Evolutionary conservation across 2,113 vertebrate species (phyloP), one percentile per base, ranked within the genome.

Genomic region (Alethe castanea): DNA sequence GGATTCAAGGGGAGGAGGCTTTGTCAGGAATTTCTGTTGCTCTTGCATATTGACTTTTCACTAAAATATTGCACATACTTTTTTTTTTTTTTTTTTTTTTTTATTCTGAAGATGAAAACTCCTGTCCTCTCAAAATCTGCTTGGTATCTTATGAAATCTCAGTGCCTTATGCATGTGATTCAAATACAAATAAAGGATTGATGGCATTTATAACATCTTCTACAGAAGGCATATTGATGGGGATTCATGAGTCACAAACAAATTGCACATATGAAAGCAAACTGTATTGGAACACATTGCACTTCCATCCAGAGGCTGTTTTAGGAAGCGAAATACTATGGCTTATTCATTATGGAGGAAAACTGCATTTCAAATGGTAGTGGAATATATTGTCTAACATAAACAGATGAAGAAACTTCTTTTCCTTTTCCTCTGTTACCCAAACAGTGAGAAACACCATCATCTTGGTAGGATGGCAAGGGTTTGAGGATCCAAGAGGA

Each of bases 191-290:
- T 86, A 93, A 88, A 95, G 94, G 73, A 93, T 86, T 94, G 86
- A 88, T 95, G 92, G 83, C 95, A 95, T 96, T 97, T 97, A 52
- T 87, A 95, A 92, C 67, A 45, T 96, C 81, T 91, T 93, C 90
- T 95, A 95, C 94, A 96, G 96, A 96, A 97, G 95, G 95, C 96
- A 97, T 94, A 96, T 95, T 97, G 97, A 90, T 96, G 74, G 86
- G 35, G 84, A 96, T 88, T 87, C 88, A 95, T 95, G 95, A 97
- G 92, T 97, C 94, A 97, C 96, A 97, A 94, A 96, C 92, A 96
- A 95, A 89, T 95, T 91, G 90, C 91, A 94, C 79, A 91, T 92
- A 90, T 95, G 95, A 96, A 93, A 95, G 85, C 92, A 96, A 97
- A 94, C 94, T 95, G 85, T 86, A 95, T 94, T 71, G 71, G 94